A percentile compares a stretch with the other conserved stretches of the same genome.
These are phyloP conservation scores for Halyomorpha halys DNA, from an alignment of 1,140 invertebrate genomes.

Conservation along the genomic window DNA sequence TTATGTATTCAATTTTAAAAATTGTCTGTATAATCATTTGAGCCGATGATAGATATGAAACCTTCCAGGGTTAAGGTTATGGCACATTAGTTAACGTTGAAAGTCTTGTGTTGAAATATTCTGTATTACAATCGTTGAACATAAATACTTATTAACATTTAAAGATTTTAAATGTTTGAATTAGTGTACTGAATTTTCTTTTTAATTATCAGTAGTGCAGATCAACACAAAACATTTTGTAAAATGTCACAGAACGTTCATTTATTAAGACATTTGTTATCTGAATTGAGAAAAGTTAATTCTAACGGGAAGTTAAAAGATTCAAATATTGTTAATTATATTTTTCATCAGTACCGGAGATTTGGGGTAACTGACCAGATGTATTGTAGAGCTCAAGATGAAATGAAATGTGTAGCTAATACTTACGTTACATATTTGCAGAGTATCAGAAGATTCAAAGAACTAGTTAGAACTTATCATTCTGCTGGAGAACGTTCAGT, in stretches of 20 bases:
- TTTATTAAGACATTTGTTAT: conserved; percentile 38
- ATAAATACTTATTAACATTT: no score
- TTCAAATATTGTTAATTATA: conserved; percentile 49
- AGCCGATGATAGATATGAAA: no score
- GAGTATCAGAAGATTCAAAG: conserved; percentile 51
- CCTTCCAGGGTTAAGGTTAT: no score
- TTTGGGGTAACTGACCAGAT: conserved; percentile 67
- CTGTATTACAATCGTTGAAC: no score
- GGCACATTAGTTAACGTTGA: no score
- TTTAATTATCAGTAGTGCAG: no score
- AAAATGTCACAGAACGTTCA: neutral
- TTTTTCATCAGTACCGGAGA: conserved; percentile 57
- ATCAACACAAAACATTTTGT: no score
- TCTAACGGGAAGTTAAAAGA: conserved; percentile 43
- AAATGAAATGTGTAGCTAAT: conserved; percentile 55
- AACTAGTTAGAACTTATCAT: conserved; percentile 58
- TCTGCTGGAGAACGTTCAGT: conserved; percentile 64
- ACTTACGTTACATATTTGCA: conserved; percentile 65
- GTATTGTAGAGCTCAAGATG: conserved; percentile 66
- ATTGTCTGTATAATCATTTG: no score
- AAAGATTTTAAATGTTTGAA: no score
- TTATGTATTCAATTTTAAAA: no score
- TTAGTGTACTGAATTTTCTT: no score
- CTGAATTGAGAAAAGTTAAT: conserved; percentile 46
- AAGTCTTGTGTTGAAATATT: no score